Evolutionary conservation across 1,140 invertebrate species (phyloP).

Genomic region (Helicoverpa zea): DNA sequence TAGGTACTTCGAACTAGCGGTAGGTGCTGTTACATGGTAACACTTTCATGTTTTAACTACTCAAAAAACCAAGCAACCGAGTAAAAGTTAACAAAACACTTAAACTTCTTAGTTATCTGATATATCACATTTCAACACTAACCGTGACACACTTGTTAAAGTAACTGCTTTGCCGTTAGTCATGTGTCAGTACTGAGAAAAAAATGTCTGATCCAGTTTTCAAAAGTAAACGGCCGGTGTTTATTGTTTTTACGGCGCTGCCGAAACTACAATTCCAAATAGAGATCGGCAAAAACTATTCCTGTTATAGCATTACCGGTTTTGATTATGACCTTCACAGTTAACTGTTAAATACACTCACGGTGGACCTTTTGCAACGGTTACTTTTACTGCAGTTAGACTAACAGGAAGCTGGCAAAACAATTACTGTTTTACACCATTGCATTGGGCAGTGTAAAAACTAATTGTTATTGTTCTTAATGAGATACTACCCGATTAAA

Average conservation of each 20-base stretch:
- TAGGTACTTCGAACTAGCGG: neutral
- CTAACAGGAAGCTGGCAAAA: neutral
- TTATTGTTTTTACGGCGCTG: slow-evolving; percentile 68
- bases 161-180: slow-evolving; percentile 31
- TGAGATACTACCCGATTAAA: neutral
- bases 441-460: neutral
- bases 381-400: slow-evolving; percentile 28
- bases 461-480: slow-evolving; percentile 7
- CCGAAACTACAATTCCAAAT: slow-evolving; percentile 35
- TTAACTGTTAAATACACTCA: slow-evolving; percentile 17
- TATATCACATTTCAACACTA: slow-evolving; percentile 37
- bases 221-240: slow-evolving; percentile 66
- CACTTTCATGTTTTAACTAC: neutral
- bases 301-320: slow-evolving; percentile 69
- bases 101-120: slow-evolving; percentile 38
- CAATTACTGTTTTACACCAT: neutral
- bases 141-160: slow-evolving; percentile 51
- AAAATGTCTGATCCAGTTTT: slow-evolving; percentile 64
- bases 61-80: slow-evolving; percentile 6
- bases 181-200: slow-evolving; percentile 47
- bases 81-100: slow-evolving; percentile 23
- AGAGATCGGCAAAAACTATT: slow-evolving; percentile 61
- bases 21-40: neutral
- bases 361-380: slow-evolving; percentile 17
- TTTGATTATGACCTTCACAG: slow-evolving; percentile 68